Percentiles rank a stretch among this genome's conserved stretches.
Conservation (phyloP, 2,888 invertebrate species). For the Orthosia gothica region DNA sequence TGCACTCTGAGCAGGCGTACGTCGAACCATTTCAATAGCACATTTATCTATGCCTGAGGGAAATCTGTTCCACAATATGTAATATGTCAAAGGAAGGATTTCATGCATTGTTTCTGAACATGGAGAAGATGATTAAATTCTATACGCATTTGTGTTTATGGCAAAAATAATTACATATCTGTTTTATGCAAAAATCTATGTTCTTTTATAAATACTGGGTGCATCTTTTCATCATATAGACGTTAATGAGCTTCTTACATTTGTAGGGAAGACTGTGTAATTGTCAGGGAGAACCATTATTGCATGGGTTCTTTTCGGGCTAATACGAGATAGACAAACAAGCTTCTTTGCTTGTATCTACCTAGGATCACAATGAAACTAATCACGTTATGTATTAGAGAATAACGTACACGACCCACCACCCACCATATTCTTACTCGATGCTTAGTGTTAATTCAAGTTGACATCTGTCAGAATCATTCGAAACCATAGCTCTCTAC, state of each 20-base stretch:
- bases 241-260: background rate
- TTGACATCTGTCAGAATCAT: too few species aligned
- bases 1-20: slow-evolving; percentile 58
- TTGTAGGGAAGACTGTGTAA: too few species aligned
- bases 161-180: background rate
- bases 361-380: too few species aligned
- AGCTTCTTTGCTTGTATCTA: too few species aligned
- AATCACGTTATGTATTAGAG: too few species aligned
- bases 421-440: too few species aligned
- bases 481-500: too few species aligned
- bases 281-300: too few species aligned
- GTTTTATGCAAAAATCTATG: background rate
- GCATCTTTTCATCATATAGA: background rate
- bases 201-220: background rate
- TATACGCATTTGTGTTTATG: slow-evolving; percentile 4
- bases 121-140: slow-evolving; percentile 11
- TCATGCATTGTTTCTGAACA: slow-evolving; percentile 43
- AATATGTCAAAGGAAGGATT: slow-evolving; percentile 63
- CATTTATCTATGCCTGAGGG: slow-evolving; percentile 68
- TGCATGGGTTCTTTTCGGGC: too few species aligned
- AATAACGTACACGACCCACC: too few species aligned
- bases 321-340: too few species aligned
- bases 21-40: slow-evolving; percentile 65
- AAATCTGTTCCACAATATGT: slow-evolving; percentile 65
- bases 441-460: too few species aligned